Evolutionary conservation across 2,888 invertebrate genomes (phyloP), one percentile per base, ranked within the genome.

Genomic region (Stenchaetothrips biformis): DNA sequence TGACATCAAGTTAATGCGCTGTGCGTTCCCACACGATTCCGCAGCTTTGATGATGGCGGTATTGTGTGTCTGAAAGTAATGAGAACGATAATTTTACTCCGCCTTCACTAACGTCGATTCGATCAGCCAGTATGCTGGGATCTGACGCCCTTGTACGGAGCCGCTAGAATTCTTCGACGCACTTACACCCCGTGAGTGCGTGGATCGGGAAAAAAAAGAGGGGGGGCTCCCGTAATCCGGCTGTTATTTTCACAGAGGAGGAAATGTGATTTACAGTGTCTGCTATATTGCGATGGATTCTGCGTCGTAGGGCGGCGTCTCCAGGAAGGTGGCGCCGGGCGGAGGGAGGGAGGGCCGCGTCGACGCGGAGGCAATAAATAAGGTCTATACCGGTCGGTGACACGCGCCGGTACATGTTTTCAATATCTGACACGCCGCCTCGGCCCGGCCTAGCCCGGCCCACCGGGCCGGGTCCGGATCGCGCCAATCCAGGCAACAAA

Each of bases 191-290:
- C 37, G 37, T 37, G 37, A 37, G 37, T 37, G 37, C 37, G 37
- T 4, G 37, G 37, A 37, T 37, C 37, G 37, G 37, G 37, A 37
- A 37, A 37, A 37, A 37, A 37, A 37, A 4, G 37, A 4, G 4
- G 1, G 37, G 37, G 59, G 13, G 13, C 67, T 21, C 9, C 7
- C 67, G 21, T 74, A 74, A 74, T 74, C 67, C 67, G 21, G 11
- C 67, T 74, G 25, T 74, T 74, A 74, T 74, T 74, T 74, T 74
- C 25, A 25, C 67, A 74, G 67, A 25, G 67, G 67, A 74, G 67
- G 67, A 74, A 74, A 74, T 74, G 67, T 74, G 67, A 74, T 74
- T 74, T 74, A 74, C 67, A 74, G 67, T 74, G 67, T 21, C 25
- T 25, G 67, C 67, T 74, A 74, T 74, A 74, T 74, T 74, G 67